phyloP scores from a whole-genome alignment of 2,797 vertebrate species.

The Parauchenoglanis ngamensis region DNA sequence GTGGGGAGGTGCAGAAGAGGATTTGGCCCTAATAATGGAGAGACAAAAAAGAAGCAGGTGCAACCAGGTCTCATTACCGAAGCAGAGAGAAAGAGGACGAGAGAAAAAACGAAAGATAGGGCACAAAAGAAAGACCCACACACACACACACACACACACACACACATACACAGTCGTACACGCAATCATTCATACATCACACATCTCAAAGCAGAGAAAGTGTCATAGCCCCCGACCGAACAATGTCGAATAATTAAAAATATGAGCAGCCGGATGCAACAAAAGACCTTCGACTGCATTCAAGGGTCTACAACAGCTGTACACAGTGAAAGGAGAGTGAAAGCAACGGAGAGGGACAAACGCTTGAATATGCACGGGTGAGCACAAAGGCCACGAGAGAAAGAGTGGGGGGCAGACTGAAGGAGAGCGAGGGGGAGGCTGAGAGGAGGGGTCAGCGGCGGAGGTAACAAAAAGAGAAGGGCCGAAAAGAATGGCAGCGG shows the following conservation, averaged over 20 bases:
- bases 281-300: slow-evolving; percentile 61
- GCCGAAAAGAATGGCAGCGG: slow-evolving; percentile 55
- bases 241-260: slow-evolving; percentile 65
- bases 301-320: slow-evolving; percentile 60
- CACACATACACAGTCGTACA: slow-evolving; percentile 22
- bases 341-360: slow-evolving; percentile 48
- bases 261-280: slow-evolving; percentile 65
- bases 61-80: slow-evolving; percentile 64
- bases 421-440: slow-evolving; percentile 46
- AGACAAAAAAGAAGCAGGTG: slow-evolving; percentile 64
- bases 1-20: slow-evolving; percentile 51
- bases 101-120: slow-evolving; percentile 39
- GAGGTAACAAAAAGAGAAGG: slow-evolving; percentile 61
- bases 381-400: slow-evolving; percentile 61
- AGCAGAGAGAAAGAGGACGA: slow-evolving; percentile 51
- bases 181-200: slow-evolving; percentile 43
- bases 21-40: slow-evolving; percentile 55
- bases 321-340: slow-evolving; percentile 56
- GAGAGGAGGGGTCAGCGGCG: slow-evolving; percentile 49
- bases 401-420: slow-evolving; percentile 40
- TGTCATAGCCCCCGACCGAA: slow-evolving; percentile 53
- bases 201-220: slow-evolving; percentile 55
- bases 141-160: slow-evolving; percentile 24
- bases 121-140: slow-evolving; percentile 41
- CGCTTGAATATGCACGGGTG: slow-evolving; percentile 54